Evolutionary conservation across 2,113 vertebrate species (phyloP), one percentile per base, ranked within the genome.

Genomic region (Solenodon paradoxus): DNA sequence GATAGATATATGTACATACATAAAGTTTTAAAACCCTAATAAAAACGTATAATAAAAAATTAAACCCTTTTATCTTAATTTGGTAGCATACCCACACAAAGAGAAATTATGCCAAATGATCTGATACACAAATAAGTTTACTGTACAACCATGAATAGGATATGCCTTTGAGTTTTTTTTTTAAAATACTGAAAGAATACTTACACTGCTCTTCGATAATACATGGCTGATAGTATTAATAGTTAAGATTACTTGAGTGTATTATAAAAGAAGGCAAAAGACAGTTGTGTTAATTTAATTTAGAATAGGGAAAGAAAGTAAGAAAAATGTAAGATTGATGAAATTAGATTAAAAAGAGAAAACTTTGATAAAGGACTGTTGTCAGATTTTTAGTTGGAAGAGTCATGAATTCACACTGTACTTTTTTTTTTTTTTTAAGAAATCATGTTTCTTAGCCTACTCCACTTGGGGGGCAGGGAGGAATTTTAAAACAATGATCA

Each of bases 11-110:
- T n/a, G n/a, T n/a, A n/a, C n/a, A n/a, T n/a, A n/a, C n/a, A n/a
- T n/a, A n/a, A n/a, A n/a, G n/a, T n/a, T n/a, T n/a, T n/a, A n/a
- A n/a, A n/a, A n/a, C n/a, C n/a, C n/a, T 45, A 74, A 92, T 66
- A 57, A 92, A 59, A 79, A 32, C n/a, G 8, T 26, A 84, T 16
- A 53, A 79, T 68, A 61, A 53, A n/a, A 82, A 63, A 57, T 30
- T 59, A 78, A n/a, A 9, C 3, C 63, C 0, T 16, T 78, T 72
- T 85, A 26, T 85, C 68, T 80, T 20, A n/a, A 12, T 4, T 72
- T 53, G 10, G 28, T 84, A 12, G 22, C 4, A 51, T 40, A 64
- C 11, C 10, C 28, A 24, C 15, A 11, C 10, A n/a, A 66, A 40
- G 40, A 51, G 3, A 5, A 63, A 68, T 5, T 28, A 30, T 15